Base-by-base conservation (phyloP, 1,140 invertebrate species). In the Trachymyrmex septentrionalis region DNA sequence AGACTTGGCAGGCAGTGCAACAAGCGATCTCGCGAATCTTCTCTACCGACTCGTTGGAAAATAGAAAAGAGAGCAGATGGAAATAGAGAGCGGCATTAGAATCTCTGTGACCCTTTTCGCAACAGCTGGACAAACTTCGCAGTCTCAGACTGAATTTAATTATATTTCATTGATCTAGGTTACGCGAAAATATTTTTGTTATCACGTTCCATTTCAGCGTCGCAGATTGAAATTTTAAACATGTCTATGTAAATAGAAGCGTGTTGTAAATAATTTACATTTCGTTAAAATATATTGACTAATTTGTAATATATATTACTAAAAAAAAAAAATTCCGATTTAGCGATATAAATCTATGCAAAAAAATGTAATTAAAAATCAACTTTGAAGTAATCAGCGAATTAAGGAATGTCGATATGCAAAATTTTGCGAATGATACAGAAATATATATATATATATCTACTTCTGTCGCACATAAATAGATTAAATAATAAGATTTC, bases 1-100 rank as follows among this genome's bases (percentile, higher is more conserved):
- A 30, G 21, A 82, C 66, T 82, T 82, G 78, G 78, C 78, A 82
- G 27, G 0, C 66, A 21, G 21, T 38, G 16, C n/a, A 16, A 38
- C 73, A 38, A 61, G 19, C 10, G n/a, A 81, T 72, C 30, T 57
- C 48, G 34, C 34, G 21, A 10, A 27, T 66, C 30, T 48, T 81
- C 50, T 24, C 21, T 55, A 53, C n/a, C 1, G 48, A 80, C 30
- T 69, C 50, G 19, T 82, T 59, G 34, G 19, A 72, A 82, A 82
- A 82, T 64, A 72, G 34, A 57, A 21, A 57, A 34, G 55, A 57
- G 53, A 27, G 53, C 30, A 72, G 66, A 67, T 67, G 48, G 16
- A 82, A 72, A 59, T 72, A 55, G 30, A 38, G 34, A 71, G 53
- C 10, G 16, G 24, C n/a, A 21, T 59, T 27, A 44, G 21, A 69